These are phyloP conservation scores for Puffinus mauretanicus DNA, from an alignment of 2,113 vertebrate species.

Conservation along the genomic window DNA sequence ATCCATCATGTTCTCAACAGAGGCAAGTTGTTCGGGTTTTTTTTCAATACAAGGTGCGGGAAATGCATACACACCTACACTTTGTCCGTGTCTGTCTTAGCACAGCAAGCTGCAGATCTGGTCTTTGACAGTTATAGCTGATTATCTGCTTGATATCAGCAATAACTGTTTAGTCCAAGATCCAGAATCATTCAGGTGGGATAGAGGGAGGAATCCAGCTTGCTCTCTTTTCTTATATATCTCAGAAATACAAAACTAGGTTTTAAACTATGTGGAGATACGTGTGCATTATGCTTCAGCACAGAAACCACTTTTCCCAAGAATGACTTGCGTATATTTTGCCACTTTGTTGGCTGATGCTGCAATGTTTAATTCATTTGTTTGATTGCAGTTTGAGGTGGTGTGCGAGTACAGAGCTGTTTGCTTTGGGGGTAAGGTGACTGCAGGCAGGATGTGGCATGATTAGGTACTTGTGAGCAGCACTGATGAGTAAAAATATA, in stretches of 20 bases:
- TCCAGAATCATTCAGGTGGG: not conserved
- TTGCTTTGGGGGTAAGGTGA: not conserved
- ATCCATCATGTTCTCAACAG: not conserved
- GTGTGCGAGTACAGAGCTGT: not conserved
- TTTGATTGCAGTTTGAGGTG: not conserved
- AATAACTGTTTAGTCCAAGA: not conserved
- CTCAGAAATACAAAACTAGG: not conserved
- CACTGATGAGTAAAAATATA: constrained; percentile 5
- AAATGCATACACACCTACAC: rapidly evolving
- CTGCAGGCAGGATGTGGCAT: not conserved
- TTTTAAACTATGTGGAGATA: not conserved
- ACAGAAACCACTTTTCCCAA: not conserved
- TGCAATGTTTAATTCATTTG: not conserved
- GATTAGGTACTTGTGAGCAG: constrained; percentile 9
- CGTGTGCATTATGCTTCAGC: not conserved
- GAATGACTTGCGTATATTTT: not conserved
- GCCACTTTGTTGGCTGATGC: not conserved
- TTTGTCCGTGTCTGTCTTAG: not conserved
- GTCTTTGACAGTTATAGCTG: not conserved
- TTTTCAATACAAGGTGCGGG: not conserved
- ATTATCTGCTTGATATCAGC: not conserved
- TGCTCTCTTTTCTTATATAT: not conserved
- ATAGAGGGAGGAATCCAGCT: not conserved
- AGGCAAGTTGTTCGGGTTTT: not conserved
- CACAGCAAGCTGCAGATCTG: not conserved